A percentile compares a stretch with the other conserved stretches of the same genome.
Evolutionary conservation across 2,797 vertebrate species (phyloP).

Genomic region (Lateolabrax maculatus): DNA sequence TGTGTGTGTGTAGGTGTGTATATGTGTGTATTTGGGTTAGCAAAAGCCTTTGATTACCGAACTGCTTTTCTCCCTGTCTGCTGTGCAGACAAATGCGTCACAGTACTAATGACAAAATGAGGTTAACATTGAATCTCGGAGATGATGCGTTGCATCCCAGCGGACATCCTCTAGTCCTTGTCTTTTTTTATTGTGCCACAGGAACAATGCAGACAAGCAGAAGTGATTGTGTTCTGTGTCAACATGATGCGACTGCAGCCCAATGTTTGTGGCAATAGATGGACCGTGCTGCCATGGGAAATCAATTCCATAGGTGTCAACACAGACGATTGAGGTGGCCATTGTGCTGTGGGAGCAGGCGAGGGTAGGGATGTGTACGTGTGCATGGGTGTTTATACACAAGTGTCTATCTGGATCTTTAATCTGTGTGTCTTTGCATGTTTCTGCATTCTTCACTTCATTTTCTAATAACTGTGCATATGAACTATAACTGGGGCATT

Average conservation of each 20-base stretch:
- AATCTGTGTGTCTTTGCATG: slow-evolving; percentile 18
- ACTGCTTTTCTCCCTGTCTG: slow-evolving; percentile 55
- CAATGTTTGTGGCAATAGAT: slow-evolving; percentile 82
- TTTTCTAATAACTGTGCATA: background rate
- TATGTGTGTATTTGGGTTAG: slow-evolving; percentile 25
- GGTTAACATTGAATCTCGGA: slow-evolving; percentile 79
- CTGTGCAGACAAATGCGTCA: slow-evolving; percentile 64
- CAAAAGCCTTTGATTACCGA: slow-evolving; percentile 75
- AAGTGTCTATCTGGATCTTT: slow-evolving; percentile 16
- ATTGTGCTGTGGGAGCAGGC: slow-evolving; percentile 56
- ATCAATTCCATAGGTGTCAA: slow-evolving; percentile 86
- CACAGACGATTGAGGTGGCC: slow-evolving; percentile 71
- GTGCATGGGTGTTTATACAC: background rate
- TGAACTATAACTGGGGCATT: background rate
- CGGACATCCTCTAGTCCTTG: slow-evolving; percentile 73
- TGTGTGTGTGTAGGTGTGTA: slow-evolving; percentile 28
- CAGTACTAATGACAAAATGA: slow-evolving; percentile 80
- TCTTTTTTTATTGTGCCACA: slow-evolving; percentile 63
- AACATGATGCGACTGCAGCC: slow-evolving; percentile 84
- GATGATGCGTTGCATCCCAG: slow-evolving; percentile 73
- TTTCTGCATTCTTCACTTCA: background rate
- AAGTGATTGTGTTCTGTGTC: slow-evolving; percentile 85
- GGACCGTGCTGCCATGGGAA: slow-evolving; percentile 82
- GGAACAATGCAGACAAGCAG: slow-evolving; percentile 79
- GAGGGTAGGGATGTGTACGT: slow-evolving; percentile 22